phyloP scores from a whole-genome alignment of 2,888 invertebrate genomes.

The Panopea generosa region DNA sequence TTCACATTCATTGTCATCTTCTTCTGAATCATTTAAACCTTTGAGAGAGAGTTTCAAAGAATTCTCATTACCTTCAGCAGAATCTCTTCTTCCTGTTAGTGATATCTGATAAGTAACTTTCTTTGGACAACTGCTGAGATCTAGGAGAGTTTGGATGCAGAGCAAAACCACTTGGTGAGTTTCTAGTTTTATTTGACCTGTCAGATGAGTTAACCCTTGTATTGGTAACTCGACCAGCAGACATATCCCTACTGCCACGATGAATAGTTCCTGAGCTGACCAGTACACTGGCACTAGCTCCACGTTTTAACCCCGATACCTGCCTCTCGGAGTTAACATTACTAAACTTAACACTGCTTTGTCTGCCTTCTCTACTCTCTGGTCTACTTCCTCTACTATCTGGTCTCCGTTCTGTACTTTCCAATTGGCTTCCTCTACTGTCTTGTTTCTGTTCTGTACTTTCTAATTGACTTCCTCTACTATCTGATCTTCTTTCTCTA shows the following conservation, averaged over 20 bases:
- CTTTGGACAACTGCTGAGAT: too few species aligned
- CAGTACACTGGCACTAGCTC: conserved; percentile 29
- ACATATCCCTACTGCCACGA: conserved; percentile 33
- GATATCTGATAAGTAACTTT: too few species aligned
- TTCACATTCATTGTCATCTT: conserved; percentile 34
- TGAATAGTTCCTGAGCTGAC: conserved; percentile 22
- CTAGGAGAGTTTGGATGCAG: conserved; percentile 4
- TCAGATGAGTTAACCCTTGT: conserved; percentile 27
- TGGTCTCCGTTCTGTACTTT: too few species aligned
- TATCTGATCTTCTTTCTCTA: too few species aligned
- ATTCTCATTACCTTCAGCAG: conserved; percentile 14
- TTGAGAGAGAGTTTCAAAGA: conserved; percentile 51
- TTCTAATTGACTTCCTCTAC: too few species aligned
- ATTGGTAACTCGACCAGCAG: conserved; percentile 13
- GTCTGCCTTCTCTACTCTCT: too few species aligned
- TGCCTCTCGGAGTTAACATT: conserved; percentile 5
- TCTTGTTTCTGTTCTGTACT: too few species aligned
- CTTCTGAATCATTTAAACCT: conserved; percentile 55
- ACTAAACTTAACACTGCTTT: too few species aligned
- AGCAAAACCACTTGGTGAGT: conserved; percentile 15
- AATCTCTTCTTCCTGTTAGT: not conserved
- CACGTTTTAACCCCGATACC: conserved; percentile 19
- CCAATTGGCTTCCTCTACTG: too few species aligned
- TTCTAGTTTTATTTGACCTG: conserved; percentile 2
- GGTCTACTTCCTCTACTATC: too few species aligned